phyloP scores from a whole-genome alignment of 2,888 invertebrate genomes.

The Drosophila leonis region DNA sequence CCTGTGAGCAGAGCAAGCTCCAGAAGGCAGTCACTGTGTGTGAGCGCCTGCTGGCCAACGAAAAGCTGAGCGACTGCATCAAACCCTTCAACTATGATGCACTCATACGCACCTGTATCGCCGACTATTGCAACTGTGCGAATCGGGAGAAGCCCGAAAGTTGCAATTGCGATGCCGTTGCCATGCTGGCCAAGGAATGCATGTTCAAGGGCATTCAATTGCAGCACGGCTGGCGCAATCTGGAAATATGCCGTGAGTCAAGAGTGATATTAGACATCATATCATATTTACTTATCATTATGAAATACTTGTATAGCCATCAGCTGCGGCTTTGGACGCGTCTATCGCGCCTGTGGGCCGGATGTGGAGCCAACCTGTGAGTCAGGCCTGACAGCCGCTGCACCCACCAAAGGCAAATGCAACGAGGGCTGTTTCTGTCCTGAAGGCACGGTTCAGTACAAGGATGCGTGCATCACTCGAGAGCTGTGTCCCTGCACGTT shows the following conservation, averaged over 20 bases:
- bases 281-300: not conserved
- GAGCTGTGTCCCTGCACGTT: constrained; percentile 93
- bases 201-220: constrained; percentile 88
- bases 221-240: constrained; percentile 91
- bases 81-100: constrained; percentile 89
- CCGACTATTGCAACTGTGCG: constrained; percentile 92
- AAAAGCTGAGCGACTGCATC: constrained; percentile 89
- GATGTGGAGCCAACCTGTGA: constrained; percentile 91
- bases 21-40: constrained; percentile 88
- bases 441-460: constrained; percentile 90
- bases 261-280: not conserved
- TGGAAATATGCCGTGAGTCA: constrained; percentile 93
- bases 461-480: constrained; percentile 90
- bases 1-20: constrained; percentile 75
- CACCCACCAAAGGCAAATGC: constrained; percentile 86
- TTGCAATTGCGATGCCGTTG: constrained; percentile 92
- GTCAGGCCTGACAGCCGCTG: constrained; percentile 82
- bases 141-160: constrained; percentile 86
- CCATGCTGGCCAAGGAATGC: constrained; percentile 92
- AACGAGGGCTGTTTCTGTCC: constrained; percentile 97
- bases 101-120: constrained; percentile 90
- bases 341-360: constrained; percentile 93
- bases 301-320: constrained; percentile 87
- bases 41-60: constrained; percentile 88
- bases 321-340: constrained; percentile 90